Evolutionary conservation across 2,113 vertebrate genomes (phyloP).

Genomic region (Erythrolamprus reginae): DNA sequence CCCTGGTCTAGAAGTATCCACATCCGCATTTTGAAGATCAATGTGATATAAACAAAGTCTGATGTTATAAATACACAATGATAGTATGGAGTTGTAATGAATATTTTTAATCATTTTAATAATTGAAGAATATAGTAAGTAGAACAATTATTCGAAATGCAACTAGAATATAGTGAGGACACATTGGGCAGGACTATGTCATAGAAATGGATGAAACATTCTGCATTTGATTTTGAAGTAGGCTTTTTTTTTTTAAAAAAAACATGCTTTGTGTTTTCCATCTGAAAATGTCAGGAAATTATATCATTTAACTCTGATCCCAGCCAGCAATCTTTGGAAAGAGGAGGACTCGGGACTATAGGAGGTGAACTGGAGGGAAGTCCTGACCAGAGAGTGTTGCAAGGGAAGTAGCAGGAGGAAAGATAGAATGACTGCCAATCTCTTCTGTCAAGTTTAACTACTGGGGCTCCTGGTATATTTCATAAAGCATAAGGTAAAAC

Average conservation of each 20-base stretch:
- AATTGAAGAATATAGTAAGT: neutral
- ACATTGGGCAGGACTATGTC: neutral
- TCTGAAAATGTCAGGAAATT: neutral
- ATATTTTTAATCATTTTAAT: neutral
- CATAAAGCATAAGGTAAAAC: neutral
- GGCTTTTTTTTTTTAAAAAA: neutral
- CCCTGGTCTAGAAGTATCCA: too few species aligned
- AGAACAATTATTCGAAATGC: neutral
- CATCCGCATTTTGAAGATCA: neutral
- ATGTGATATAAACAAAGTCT: neutral
- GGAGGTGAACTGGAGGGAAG: neutral
- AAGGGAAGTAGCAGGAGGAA: neutral
- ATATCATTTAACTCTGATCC: neutral
- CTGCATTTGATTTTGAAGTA: neutral
- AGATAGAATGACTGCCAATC: neutral
- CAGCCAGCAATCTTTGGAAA: neutral
- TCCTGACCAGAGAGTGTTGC: neutral
- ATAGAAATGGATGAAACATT: neutral
- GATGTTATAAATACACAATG: neutral
- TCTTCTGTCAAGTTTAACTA: neutral
- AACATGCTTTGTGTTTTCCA: neutral
- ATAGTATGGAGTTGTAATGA: neutral
- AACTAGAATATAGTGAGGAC: neutral
- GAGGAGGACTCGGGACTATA: neutral
- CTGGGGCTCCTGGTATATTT: neutral